Conservation (phyloP, 2,888 invertebrate species). For the Exocentrus adspersus region DNA sequence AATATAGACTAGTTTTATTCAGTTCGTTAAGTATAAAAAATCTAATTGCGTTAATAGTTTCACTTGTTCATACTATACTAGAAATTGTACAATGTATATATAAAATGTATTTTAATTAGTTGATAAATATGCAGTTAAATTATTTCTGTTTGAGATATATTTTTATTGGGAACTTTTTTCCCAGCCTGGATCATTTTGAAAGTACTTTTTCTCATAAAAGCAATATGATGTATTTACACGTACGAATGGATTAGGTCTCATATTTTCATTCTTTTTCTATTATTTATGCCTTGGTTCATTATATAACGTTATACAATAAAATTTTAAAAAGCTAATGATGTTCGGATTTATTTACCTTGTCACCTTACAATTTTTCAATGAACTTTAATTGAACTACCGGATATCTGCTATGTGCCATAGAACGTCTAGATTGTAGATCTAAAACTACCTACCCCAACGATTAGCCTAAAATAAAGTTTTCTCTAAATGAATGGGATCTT, state of each 20-base stretch:
- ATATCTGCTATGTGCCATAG: too few species aligned
- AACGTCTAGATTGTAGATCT: too few species aligned
- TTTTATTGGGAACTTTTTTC: conserved; percentile 42
- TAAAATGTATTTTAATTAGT: conserved; percentile 42
- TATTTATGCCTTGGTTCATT: conserved; percentile 45
- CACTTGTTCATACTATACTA: conserved; percentile 44
- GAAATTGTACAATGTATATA: conserved; percentile 49
- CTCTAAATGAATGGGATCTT: too few species aligned
- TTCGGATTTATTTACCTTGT: too few species aligned
- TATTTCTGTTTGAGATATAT: conserved; percentile 44
- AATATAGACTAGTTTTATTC: conserved; percentile 37
- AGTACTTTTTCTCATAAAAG: conserved; percentile 31
- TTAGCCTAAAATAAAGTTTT: too few species aligned
- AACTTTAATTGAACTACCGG: too few species aligned
- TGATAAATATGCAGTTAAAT: conserved; percentile 42
- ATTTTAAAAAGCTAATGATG: conserved; percentile 13
- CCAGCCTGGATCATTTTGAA: conserved; percentile 28
- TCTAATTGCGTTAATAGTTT: conserved; percentile 32
- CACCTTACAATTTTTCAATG: too few species aligned
- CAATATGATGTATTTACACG: conserved; percentile 34
- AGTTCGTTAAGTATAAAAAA: conserved; percentile 34
- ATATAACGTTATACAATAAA: conserved; percentile 47
- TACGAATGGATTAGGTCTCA: conserved; percentile 21
- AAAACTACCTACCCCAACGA: too few species aligned
- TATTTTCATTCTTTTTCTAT: conserved; percentile 20